phyloP scores from a whole-genome alignment of 2,113 vertebrate genomes.

The Nannobrachium achirus region DNA sequence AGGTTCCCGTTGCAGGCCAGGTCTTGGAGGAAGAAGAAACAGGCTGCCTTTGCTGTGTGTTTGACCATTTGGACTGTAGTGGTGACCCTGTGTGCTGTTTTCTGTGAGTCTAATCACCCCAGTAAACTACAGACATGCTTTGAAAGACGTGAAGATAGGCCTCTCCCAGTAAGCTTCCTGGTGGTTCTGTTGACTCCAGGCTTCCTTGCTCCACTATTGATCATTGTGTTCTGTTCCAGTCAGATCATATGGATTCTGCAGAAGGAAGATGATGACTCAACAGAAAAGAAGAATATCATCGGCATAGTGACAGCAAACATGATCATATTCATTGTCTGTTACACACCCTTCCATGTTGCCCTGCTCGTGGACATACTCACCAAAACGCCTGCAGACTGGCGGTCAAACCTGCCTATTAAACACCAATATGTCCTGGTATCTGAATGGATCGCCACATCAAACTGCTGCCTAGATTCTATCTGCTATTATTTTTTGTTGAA shows the following conservation, averaged over 20 bases:
- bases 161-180: accelerated
- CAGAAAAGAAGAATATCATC: conserved; percentile 41
- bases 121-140: conserved; percentile 53
- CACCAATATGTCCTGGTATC: conserved; percentile 21
- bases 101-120: conserved; percentile 1
- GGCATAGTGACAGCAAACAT: conserved; percentile 68
- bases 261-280: conserved; percentile 15
- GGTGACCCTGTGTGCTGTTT: neutral
- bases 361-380: conserved; percentile 45
- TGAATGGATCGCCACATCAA: conserved; percentile 74
- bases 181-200: conserved; percentile 45
- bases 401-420: neutral
- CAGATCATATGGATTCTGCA: conserved; percentile 53
- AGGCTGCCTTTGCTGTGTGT: conserved; percentile 50
- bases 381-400: accelerated
- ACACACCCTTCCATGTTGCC: conserved; percentile 65
- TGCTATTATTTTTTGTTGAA: conserved; percentile 75
- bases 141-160: neutral
- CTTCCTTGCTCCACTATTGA: conserved; percentile 62
- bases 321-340: conserved; percentile 75
- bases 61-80: conserved; percentile 57
- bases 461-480: conserved; percentile 76
- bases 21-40: conserved; percentile 49
- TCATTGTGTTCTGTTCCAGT: conserved; percentile 60
- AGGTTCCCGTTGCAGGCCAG: conserved; percentile 63